Conservation (phyloP, 2,113 vertebrate species). For the Caranx melampygus region DNA sequence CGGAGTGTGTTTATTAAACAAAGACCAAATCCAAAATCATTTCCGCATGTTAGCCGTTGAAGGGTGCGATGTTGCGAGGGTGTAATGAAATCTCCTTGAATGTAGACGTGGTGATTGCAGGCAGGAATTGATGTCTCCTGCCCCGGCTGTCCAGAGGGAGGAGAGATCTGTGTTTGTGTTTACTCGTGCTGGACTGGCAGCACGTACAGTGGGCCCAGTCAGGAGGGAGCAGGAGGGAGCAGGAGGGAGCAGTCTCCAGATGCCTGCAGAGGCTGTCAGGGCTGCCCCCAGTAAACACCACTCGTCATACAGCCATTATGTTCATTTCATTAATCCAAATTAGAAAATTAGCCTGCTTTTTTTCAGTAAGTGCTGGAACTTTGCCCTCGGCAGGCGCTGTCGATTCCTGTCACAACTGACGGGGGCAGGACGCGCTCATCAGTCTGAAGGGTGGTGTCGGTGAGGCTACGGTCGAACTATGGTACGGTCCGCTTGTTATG, state of each 20-base stretch:
- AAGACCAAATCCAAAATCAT: slow-evolving; percentile 43
- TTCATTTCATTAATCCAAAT: too few species aligned
- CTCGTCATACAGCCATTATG: too few species aligned
- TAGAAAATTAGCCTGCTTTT: too few species aligned
- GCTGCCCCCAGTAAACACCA: too few species aligned
- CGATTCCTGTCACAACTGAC: too few species aligned
- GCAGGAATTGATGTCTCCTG: slow-evolving; percentile 64
- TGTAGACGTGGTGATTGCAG: slow-evolving; percentile 59
- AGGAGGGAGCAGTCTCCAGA: slow-evolving; percentile 38
- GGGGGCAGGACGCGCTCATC: too few species aligned
- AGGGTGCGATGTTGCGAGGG: slow-evolving; percentile 46
- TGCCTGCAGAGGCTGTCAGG: slow-evolving; percentile 15
- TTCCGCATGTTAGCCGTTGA: slow-evolving; percentile 57
- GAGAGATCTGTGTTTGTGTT: slow-evolving; percentile 70
- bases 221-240: slow-evolving; percentile 37
- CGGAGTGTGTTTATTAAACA: slow-evolving; percentile 21
- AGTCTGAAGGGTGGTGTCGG: too few species aligned
- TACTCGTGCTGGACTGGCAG: slow-evolving; percentile 60
- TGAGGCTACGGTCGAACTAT: too few species aligned
- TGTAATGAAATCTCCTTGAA: slow-evolving; percentile 64
- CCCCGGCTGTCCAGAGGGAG: slow-evolving; percentile 35
- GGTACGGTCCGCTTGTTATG: too few species aligned
- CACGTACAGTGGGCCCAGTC: slow-evolving; percentile 43
- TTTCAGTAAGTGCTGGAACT: too few species aligned
- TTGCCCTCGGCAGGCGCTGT: too few species aligned